Percentiles rank a stretch among this genome's conserved stretches.
Evolutionary conservation across 2,797 vertebrate species (phyloP).

Genomic region (Notamacropus eugenii): DNA sequence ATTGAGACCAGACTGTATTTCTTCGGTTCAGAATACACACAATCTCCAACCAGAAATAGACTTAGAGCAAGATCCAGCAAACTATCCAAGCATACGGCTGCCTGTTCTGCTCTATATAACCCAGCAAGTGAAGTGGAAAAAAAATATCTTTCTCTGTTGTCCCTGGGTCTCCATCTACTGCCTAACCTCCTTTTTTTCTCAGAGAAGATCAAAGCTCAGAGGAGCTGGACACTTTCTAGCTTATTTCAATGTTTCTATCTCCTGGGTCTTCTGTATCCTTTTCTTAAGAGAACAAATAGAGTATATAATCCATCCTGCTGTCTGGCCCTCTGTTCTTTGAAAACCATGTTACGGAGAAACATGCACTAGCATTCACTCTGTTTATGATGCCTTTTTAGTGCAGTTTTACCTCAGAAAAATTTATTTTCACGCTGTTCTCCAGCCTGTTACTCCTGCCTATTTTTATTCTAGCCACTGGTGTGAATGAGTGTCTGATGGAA

Average conservation of each 20-base stretch:
- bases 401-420: constrained; percentile 68
- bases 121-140: constrained; percentile 30
- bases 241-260: constrained; percentile 22
- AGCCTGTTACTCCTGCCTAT: constrained; percentile 27
- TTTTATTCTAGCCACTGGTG: constrained; percentile 42
- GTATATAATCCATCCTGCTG: constrained; percentile 33
- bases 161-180: constrained; percentile 7
- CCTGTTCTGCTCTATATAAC: constrained; percentile 53
- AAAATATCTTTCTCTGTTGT: constrained; percentile 20
- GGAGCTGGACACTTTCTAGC: constrained; percentile 9
- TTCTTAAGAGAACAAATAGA: constrained; percentile 27
- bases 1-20: constrained; percentile 29
- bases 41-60: constrained; percentile 35
- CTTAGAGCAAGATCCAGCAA: constrained; percentile 22
- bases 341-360: constrained; percentile 9
- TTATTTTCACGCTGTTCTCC: constrained; percentile 42
- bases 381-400: constrained; percentile 36
- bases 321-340: constrained; percentile 29
- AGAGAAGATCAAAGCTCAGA: constrained; percentile 15
- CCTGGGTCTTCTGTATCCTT: constrained; percentile 32
- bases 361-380: constrained; percentile 52
- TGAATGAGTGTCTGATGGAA: constrained; percentile 41
- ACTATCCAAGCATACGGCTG: constrained; percentile 26
- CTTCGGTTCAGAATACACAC: constrained; percentile 49
- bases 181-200: constrained; percentile 39